Base-by-base conservation (phyloP, 2,888 invertebrate species). In the Hymenopus coronatus region DNA sequence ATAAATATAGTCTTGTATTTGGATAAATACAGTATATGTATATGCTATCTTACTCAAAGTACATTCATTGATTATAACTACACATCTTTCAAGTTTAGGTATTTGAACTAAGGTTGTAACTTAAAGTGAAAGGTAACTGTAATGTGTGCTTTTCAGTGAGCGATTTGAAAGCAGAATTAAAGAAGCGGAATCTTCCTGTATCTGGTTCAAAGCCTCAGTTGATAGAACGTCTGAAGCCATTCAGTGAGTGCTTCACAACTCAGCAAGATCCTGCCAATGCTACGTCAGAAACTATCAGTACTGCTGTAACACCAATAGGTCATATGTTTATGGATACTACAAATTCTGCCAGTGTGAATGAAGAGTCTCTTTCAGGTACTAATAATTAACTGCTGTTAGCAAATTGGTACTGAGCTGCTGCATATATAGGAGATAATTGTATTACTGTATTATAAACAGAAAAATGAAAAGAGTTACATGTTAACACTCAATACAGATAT, bases 141-240 rank as follows among this genome's bases (percentile, higher is more conserved):
- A 82, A 40, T 91, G 91, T 40, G 40, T 12, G 40, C 12, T 40
- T 40, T 40, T 2, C 90, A 94, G 99, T 98, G 88, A 98, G 97
- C 90, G 99, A 99, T 92, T 94, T 99, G 91, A 98, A 98, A 93
- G 97, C 97, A 89, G 99, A 99, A 93, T 95, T 99, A 91, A 99
- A 99, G 93, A 97, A 97, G 89, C 96, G 99, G 87, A 98, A 97
- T 93, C 94, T 99, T 90, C 98, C 99, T 8, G 99, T 99, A 0
- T 99, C 99, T 20, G 99, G 99, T 0, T 97, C 99, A 0, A 99
- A 99, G 93, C 98, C 98, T 14, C 98, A 98, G 92, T 94, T 99
- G 83, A 97, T 99, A 89, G 98, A 99, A 93, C 95, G 99, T 83
- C 94, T 99, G 89, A 97, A 97, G 91, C 97, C 94, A 82, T 91